Base-by-base conservation (phyloP, 1,140 invertebrate genomes). In the Venustaconcha ellipsiformis region DNA sequence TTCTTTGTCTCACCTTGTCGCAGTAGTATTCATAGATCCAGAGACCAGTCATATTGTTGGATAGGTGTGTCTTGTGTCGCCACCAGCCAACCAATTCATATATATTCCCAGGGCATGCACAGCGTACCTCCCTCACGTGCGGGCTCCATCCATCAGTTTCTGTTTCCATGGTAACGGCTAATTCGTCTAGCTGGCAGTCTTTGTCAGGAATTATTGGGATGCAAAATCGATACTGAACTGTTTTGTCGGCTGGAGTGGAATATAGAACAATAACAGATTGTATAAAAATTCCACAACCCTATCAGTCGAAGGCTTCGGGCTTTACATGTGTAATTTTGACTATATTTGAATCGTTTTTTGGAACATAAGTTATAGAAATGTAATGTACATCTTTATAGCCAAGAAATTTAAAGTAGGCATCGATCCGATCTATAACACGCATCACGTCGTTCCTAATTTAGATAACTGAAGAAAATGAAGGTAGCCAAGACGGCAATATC, bases 1-100 rank as follows among this genome's bases (percentile, higher is more conserved):
- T 48, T 6, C 37, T 48, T 48, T 48, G 37, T 48, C 37, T 48
- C 37, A 82, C 80, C 81, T 84, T 82, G 30, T 82, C 73, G 65
- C 83, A 84, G 20, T 75, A 73, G 60, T 84, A 84, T 69, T 76
- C 80, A 65, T 84, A 84, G 37, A 79, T 82, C 83, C 83, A 84
- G 37, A 73, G 68, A 1, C 60, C 64, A 5, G 78, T 79, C 26
- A 78, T 76, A 23, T 78, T 74, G 17, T 73, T 70, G 56, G 67
- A 30, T 72, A 67, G 67, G 20, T 65, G 60, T 23, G 59, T 26
- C 4, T 30, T 63, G 70, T 77, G 75, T 37, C 70, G 69, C 75
- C 75, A 77, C 83, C 83, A 84, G 15, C 80, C 80, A 15, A 70
- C 60, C n/a, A 84, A 60, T 63, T 82, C 75, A 56, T 79, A 84